Evolutionary conservation across 2,113 vertebrate genomes (phyloP), one percentile per base, ranked within the genome.

Genomic region (Elephas maximus): DNA sequence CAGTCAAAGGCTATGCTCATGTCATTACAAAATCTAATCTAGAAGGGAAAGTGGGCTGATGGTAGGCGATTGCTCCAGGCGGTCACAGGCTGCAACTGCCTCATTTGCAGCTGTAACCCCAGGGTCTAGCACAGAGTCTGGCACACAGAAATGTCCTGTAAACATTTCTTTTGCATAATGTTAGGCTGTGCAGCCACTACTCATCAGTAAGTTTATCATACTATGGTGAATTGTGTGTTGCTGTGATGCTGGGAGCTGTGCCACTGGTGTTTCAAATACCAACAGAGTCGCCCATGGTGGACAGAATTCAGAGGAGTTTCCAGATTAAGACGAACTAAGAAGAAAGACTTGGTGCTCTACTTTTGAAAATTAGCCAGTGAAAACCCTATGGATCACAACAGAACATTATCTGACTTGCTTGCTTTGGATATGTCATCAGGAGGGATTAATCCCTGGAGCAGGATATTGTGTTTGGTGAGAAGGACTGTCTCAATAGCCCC

Each of bases 1-100:
- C 33, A 17, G 20, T 24, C 85, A 37, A 37, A 74, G 48, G 4
- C 28, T 73, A n/a, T 24, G 48, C 45, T 41, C 30, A 28, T 21
- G 10, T 71, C 23, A 18, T 48, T 67, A 37, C 30, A 53, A 45
- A 63, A 53, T 12, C 17, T 30, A 18, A 30, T 79, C 45, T 20
- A 7, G 3, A 3, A 33, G 5, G 37, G n/a, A 5, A 73, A 14
- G 24, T 6, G 1, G 0, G 15, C 33, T 18, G 69, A n/a, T 15
- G 5, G 21, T 62, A 62, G 60, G 18, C 6, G 23, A 24, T 10
- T 1, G 8, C n/a, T 65, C 60, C 23, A 0, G 5, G 9, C 63
- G 60, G 74, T 6, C 33, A 9, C 30, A 24, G 78, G n/a, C 28
- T 48, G 15, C 12, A 2, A 5, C 24, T 20, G 12, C 69, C 48